Evolutionary conservation across 2,113 vertebrate species (phyloP), one percentile per base, ranked within the genome.

Genomic region (Cranoglanis bouderius): DNA sequence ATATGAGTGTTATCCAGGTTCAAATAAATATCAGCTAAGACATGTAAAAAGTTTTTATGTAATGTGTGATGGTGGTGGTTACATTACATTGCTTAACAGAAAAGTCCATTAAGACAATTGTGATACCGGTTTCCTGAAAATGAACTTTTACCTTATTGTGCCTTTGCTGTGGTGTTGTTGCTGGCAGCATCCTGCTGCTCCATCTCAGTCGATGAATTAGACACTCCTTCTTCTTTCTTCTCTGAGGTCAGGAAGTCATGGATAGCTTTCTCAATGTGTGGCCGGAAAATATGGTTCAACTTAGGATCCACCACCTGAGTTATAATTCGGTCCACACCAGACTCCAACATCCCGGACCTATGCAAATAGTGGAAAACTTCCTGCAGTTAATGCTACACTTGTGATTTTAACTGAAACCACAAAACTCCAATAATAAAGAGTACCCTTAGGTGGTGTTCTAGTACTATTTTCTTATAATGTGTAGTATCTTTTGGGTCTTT

Each of bases 281-380:
- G 98, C 90, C 97, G 96, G 95, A 99, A 99, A 93, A 97, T 99
- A 95, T 99, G 98, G 94, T 99, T 98, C 88, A 99, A 95, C 92
- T 99, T 99, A 87, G 98, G 98, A 93, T 99, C 98, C 91, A 99
- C 98, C 87, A 99, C 98, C 94, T 99, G 98, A 91, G 98, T 98
- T 94, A 99, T 99, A 93, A 99, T 99, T 94, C 98, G 96, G 96
- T 99, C 98, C 92, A 99, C 98, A 89, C 98, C 98, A 5, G 97
- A 97, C 95, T 99, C 98, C 95, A 99, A 92, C 98, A 99, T 99
- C 85, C 98, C 98, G 2, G 98, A 99, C 93, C 98, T 99, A 61
- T n/a, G 53, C 43, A 55, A 90, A 9, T 87, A 55, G 46, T 35
- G 51, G 8, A 46, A 88, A 75, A 84, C 21, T 14, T 38, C 40